Evolutionary conservation across 2,888 invertebrate genomes (phyloP).

Genomic region (Cataglyphis rosenhaueri): DNA sequence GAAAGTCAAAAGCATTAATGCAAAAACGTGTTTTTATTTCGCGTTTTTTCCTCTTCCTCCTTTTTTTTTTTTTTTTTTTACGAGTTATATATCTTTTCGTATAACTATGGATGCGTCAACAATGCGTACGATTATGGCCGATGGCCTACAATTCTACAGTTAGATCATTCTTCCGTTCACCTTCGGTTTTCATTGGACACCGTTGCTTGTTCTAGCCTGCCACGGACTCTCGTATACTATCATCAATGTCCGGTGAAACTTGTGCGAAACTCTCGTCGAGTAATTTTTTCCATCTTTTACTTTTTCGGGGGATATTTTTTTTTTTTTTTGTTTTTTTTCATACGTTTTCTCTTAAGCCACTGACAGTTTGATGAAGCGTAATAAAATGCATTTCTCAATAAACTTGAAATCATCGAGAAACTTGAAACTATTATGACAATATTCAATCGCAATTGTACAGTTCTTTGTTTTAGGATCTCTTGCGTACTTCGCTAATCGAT

Average conservation of each 20-base stretch:
- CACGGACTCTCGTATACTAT: not conserved
- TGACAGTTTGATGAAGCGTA: not conserved
- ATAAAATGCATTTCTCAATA: not conserved
- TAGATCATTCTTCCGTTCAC: conserved; percentile 81
- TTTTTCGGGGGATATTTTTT: too few species aligned
- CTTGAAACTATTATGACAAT: not conserved
- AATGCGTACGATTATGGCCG: conserved; percentile 55
- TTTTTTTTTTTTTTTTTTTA: too few species aligned
- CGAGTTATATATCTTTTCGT: not conserved
- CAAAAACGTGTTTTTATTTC: not conserved
- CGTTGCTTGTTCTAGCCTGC: conserved; percentile 37
- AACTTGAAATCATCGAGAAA: not conserved
- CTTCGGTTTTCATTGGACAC: conserved; percentile 73
- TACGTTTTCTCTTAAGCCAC: not conserved
- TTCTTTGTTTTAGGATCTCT: not conserved
- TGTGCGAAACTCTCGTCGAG: not conserved
- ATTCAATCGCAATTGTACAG: not conserved
- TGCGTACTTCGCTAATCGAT: not conserved
- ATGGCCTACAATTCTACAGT: conserved; percentile 73
- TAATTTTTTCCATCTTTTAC: not conserved
- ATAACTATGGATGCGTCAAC: conserved; percentile 1
- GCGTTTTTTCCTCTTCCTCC: not conserved
- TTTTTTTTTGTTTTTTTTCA: not conserved
- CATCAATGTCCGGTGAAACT: not conserved
- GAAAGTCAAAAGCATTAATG: not conserved